Evolutionary conservation across 2,113 vertebrate species (phyloP), one percentile per base, ranked within the genome.

Genomic region (Montifringilla adamsi): DNA sequence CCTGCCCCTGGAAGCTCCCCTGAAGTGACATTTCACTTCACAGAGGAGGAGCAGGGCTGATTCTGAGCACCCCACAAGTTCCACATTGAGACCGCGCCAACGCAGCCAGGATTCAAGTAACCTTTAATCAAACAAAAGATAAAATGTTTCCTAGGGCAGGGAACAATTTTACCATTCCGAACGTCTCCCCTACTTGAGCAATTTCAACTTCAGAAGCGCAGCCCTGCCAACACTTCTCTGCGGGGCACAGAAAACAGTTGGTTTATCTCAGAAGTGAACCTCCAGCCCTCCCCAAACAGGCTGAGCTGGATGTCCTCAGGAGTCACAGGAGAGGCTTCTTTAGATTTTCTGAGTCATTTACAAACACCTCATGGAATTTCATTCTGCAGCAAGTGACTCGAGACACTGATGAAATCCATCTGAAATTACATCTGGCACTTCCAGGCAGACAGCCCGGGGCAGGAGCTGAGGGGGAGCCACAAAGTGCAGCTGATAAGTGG

Each of bases 341-440:
- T 56, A n/a, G 33, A 41, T 62, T 43, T 70, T 85, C 22, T 24
- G 59, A 90, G 87, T 90, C 67, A 85, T 80, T 76, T 76, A 80
- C 90, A 90, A 86, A 70, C 50, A 90, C 59, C 69, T 56, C 33
- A 3, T 87, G 49, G 91, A 89, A 95, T 81, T 87, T 72, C 68
- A 82, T 88, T 90, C 93, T 56, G 88, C 92, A 50, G 41, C 90
- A 69, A 92, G 55, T 35, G 85, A 80, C 55, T 17, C 3, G 63
- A 72, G 75, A 13, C 73, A 11, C 60, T 46, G 68, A 77, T 72
- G 83, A 94, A 86, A 95, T 9, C 68, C 73, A 60, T 63, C 72
- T 73, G 80, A 81, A 91, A 91, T 89, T 84, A 66, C 73, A 94
- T n/a, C 80, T 67, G 94, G 80, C 80, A 84, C 81, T 93, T 87